Evolutionary conservation across 2,113 vertebrate species (phyloP).

Genomic region (Oxygymnocypris stewartii): DNA sequence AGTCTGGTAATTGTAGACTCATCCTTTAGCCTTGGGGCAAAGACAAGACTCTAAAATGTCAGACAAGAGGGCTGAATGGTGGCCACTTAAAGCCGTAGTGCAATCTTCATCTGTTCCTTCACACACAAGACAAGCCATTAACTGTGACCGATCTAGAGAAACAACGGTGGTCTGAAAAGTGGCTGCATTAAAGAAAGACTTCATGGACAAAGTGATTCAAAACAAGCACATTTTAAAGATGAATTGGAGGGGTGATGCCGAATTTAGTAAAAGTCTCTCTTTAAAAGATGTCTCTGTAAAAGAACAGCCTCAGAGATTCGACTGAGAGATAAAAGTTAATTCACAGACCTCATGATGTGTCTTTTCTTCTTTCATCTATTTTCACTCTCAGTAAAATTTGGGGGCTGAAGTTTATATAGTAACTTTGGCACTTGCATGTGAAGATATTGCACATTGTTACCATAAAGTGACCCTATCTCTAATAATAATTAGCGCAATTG

Average conservation of each 20-base stretch:
- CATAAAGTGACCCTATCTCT: too few relatives aligned
- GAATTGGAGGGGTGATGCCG: neutral
- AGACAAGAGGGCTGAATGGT: neutral
- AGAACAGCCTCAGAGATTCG: neutral
- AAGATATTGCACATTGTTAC: too few relatives aligned
- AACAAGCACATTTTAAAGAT: conserved; percentile 19
- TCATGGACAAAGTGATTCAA: conserved; percentile 20
- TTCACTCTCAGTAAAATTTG: neutral
- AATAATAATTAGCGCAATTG: too few relatives aligned
- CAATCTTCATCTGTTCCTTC: conserved; percentile 18
- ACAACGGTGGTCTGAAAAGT: neutral
- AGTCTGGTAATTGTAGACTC: conserved; percentile 23
- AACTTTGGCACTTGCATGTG: too few relatives aligned
- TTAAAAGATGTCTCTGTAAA: neutral
- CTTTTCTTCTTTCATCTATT: neutral
- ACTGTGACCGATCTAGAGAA: conserved; percentile 25
- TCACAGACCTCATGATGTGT: neutral
- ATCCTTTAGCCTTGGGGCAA: conserved; percentile 24
- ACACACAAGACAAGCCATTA: conserved; percentile 26
- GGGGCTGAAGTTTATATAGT: too few relatives aligned
- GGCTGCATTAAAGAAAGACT: conserved; percentile 12
- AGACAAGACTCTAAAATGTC: conserved; percentile 29
- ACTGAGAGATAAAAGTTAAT: neutral
- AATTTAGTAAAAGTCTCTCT: neutral
- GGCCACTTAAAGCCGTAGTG: neutral